phyloP scores from a whole-genome alignment of 2,113 vertebrate genomes.

The Camelus dromedarius region DNA sequence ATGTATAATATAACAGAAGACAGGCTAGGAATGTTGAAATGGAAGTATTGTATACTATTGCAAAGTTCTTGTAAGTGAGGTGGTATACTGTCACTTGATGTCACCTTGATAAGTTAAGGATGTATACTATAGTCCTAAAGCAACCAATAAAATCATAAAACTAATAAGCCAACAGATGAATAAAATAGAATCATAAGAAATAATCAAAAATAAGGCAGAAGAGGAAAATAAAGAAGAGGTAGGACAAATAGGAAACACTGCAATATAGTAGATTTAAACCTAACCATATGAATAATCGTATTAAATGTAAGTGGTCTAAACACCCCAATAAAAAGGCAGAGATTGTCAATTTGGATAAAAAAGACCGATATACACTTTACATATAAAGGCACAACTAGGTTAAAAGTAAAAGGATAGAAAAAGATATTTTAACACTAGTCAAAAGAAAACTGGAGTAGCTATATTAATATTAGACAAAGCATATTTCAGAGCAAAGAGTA shows the following conservation, averaged over 20 bases:
- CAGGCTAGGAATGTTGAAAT: not conserved
- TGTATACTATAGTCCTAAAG: not conserved
- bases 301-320: not conserved
- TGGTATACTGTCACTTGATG: not conserved
- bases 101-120: not conserved
- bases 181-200: conserved; percentile 36
- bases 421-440: not conserved
- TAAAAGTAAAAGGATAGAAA: not conserved
- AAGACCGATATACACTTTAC: not conserved
- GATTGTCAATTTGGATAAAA: conserved; percentile 20
- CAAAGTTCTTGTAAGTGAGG: not conserved
- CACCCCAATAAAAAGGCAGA: conserved; percentile 12
- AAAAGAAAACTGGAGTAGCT: not conserved
- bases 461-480: conserved; percentile 21
- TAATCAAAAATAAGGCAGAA: not conserved
- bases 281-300: not conserved
- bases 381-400: not conserved
- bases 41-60: not conserved
- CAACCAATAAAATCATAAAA: conserved; percentile 27
- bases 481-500: conserved; percentile 8
- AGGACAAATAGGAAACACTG: not conserved
- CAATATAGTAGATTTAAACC: not conserved
- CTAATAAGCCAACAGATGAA: not conserved
- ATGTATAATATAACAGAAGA: not conserved
- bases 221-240: not conserved